Evolutionary conservation across 2,797 vertebrate genomes (phyloP).

Genomic region (Pterois miles): DNA sequence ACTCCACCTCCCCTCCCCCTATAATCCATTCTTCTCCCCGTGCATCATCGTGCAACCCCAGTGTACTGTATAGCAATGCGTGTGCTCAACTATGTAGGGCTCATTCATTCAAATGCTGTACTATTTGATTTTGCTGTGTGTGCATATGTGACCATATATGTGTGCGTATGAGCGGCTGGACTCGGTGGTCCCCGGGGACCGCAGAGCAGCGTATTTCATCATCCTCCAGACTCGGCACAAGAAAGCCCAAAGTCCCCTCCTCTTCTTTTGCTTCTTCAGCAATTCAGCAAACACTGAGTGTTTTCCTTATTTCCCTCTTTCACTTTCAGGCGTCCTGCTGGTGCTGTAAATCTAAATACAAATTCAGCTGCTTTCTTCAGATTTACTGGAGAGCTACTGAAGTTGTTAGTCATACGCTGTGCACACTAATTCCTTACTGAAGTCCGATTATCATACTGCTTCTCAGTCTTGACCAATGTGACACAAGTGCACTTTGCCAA

Average conservation of each 20-base stretch:
- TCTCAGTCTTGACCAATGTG: neutral
- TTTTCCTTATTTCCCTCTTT: constrained; percentile 48
- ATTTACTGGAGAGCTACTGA: neutral
- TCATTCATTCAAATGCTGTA: constrained; percentile 46
- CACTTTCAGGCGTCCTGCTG: constrained; percentile 6
- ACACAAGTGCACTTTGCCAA: neutral
- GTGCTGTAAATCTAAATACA: constrained; percentile 3
- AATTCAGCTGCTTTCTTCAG: neutral
- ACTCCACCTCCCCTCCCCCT: constrained; percentile 34
- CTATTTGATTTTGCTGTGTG: constrained; percentile 69
- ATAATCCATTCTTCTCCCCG: constrained; percentile 54
- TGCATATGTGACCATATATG: constrained; percentile 44
- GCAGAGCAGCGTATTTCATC: constrained; percentile 72
- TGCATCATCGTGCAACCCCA: constrained; percentile 39
- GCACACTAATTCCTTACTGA: neutral
- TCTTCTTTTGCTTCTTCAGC: constrained; percentile 71
- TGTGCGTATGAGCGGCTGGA: constrained; percentile 40
- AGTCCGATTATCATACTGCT: neutral
- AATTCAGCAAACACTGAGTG: constrained; percentile 37
- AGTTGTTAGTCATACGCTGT: neutral
- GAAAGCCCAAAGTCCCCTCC: constrained; percentile 52
- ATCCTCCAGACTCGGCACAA: constrained; percentile 54
- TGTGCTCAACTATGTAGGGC: constrained; percentile 23
- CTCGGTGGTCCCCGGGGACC: constrained; percentile 43
- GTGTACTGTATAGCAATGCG: neutral